phyloP scores from a whole-genome alignment of 2,113 vertebrate species.

The Leucopternis melanops region DNA sequence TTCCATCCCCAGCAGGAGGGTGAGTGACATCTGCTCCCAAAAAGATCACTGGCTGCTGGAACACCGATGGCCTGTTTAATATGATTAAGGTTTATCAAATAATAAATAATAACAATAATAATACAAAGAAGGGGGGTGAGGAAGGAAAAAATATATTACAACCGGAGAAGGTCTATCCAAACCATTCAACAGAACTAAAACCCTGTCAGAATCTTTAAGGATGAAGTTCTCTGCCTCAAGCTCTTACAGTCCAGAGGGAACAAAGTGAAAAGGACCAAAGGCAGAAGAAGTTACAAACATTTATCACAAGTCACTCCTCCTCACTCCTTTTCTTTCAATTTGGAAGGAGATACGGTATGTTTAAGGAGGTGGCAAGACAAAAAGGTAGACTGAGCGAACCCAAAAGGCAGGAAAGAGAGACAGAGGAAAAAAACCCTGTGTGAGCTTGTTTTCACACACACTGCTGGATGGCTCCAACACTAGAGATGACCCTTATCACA shows the following conservation, averaged over 20 bases:
- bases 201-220: not conserved
- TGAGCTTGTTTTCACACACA: not conserved
- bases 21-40: slow-evolving; percentile 96
- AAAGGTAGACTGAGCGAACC: not conserved
- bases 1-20: slow-evolving; percentile 93
- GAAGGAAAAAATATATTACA: not conserved
- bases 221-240: not conserved
- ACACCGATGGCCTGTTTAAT: slow-evolving; percentile 87
- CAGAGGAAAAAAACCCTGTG: not conserved
- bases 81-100: not conserved
- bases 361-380: not conserved
- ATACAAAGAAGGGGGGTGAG: not conserved
- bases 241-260: not conserved
- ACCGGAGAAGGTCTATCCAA: not conserved
- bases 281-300: not conserved
- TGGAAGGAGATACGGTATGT: not conserved
- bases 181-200: not conserved
- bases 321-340: not conserved
- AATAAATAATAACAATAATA: not conserved
- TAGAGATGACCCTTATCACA: not conserved
- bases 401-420: not conserved
- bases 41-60: slow-evolving; percentile 98
- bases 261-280: not conserved
- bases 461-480: not conserved
- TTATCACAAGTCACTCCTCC: not conserved